phyloP scores from a whole-genome alignment of 1,140 invertebrate genomes.

The Leptinotarsa undecemlineata region DNA sequence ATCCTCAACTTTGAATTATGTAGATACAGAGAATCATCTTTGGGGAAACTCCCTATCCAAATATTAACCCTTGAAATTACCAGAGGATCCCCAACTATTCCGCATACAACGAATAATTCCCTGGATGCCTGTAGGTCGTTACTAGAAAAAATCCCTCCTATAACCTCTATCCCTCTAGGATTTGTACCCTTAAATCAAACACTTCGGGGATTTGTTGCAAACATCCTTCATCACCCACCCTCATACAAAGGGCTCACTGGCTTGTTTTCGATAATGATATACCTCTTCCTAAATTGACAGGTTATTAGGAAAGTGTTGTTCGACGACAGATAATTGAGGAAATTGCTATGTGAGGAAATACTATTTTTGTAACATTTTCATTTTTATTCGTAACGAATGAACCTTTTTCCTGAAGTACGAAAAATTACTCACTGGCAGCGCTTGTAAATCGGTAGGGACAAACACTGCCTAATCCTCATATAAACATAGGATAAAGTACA shows the following conservation, averaged over 20 bases:
- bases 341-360: too few relatives aligned
- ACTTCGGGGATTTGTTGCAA: background rate
- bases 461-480: too few relatives aligned
- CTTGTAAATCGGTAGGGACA: too few relatives aligned
- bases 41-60: background rate
- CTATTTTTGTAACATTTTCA: too few relatives aligned
- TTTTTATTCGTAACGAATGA: too few relatives aligned
- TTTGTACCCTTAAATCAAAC: conserved; percentile 1
- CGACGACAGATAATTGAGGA: background rate
- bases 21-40: too few relatives aligned
- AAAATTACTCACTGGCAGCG: too few relatives aligned
- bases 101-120: background rate
- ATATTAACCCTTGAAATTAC: background rate
- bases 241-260: background rate
- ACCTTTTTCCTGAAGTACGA: too few relatives aligned
- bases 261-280: conserved; percentile 1
- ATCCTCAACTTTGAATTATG: too few relatives aligned
- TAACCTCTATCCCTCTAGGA: background rate
- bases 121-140: background rate
- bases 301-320: background rate
- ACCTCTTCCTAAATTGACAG: background rate
- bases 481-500: too few relatives aligned
- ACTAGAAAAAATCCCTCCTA: background rate
- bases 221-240: background rate
- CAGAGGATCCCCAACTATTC: background rate